These are phyloP conservation scores for Diceros bicornis DNA, from an alignment of 2,797 vertebrate species.

Conservation along the genomic window DNA sequence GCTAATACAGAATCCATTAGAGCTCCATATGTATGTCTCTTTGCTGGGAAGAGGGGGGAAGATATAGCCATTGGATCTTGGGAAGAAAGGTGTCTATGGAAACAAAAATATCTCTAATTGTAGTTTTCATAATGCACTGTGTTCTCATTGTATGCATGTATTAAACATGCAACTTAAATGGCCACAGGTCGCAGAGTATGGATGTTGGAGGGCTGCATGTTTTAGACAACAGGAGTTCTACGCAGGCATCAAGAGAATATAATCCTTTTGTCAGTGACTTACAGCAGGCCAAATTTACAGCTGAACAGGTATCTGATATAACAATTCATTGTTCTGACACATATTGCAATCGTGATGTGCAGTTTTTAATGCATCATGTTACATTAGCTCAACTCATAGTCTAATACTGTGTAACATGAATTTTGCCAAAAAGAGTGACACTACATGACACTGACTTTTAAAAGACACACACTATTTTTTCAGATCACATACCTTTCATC, in stretches of 20 bases:
- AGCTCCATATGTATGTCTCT: not conserved
- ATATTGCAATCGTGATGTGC: slow-evolving; percentile 85
- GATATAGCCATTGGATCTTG: not conserved
- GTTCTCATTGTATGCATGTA: not conserved
- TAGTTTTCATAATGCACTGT: not conserved
- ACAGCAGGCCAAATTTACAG: slow-evolving; percentile 82
- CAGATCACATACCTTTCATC: slow-evolving; percentile 90
- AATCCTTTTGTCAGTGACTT: slow-evolving; percentile 84
- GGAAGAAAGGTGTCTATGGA: slow-evolving; percentile 30
- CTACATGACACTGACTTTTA: slow-evolving; percentile 89
- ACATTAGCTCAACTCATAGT: slow-evolving; percentile 87
- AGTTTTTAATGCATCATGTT: slow-evolving; percentile 90
- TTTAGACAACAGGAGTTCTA: slow-evolving; percentile 83
- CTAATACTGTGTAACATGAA: slow-evolving; percentile 89
- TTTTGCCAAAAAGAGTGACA: slow-evolving; percentile 88
- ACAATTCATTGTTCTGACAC: slow-evolving; percentile 90
- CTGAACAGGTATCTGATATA: slow-evolving; percentile 89
- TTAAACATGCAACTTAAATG: not conserved
- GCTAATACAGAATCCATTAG: not conserved
- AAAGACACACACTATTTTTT: slow-evolving; percentile 90
- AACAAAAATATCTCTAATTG: slow-evolving; percentile 37
- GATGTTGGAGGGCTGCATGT: not conserved
- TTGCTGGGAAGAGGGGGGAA: not conserved
- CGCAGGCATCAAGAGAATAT: slow-evolving; percentile 81
- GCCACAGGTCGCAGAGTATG: not conserved